Base-by-base conservation (phyloP, 2,113 vertebrate genomes). In the Gorsachius goisagi region DNA sequence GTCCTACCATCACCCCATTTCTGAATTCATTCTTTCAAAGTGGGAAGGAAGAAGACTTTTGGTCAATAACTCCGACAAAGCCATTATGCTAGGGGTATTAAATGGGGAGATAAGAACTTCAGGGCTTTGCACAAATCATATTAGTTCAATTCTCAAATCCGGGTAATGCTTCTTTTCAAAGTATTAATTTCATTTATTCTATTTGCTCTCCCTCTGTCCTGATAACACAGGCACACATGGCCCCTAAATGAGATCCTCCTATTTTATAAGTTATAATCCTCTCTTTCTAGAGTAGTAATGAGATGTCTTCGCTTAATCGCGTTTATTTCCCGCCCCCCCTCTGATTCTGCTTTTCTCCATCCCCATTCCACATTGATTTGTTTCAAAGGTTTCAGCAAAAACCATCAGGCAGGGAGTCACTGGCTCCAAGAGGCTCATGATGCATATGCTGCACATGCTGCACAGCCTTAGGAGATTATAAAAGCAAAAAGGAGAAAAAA, bases 161-260 rank as follows among this genome's bases (percentile, higher is more conserved):
- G 52, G 81, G 74, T 90, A 89, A 88, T 96, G 96, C 96, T 96
- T 96, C 97, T 97, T 97, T 96, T 97, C 89, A 86, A 94, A 96
- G 95, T 93, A 97, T 98, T 98, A 98, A 98, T 98, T 98, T 97
- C 97, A 97, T 97, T 98, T 98, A 97, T 97, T 98, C 97, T 98
- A 96, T 97, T 97, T 97, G 95, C 94, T 97, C 90, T 97, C 86
- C 72, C 85, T 93, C 89, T 97, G 93, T 93, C 82, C 93, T 84
- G 91, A 96, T 97, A 97, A 97, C 81, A 97, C 68, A 88, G 88
- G 78, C 67, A 20, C 90, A 79, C 68, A 93, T 93, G 92, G 83
- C 95, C 96, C 89, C 89, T 86, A 82, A 97, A 95, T 55, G 81
- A 97, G 95, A 95, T 96, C 83, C 72, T 96, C 90, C 89, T 95